These are phyloP conservation scores for Stigmatopora argus DNA, from an alignment of 2,113 vertebrate genomes.

Conservation along the genomic window DNA sequence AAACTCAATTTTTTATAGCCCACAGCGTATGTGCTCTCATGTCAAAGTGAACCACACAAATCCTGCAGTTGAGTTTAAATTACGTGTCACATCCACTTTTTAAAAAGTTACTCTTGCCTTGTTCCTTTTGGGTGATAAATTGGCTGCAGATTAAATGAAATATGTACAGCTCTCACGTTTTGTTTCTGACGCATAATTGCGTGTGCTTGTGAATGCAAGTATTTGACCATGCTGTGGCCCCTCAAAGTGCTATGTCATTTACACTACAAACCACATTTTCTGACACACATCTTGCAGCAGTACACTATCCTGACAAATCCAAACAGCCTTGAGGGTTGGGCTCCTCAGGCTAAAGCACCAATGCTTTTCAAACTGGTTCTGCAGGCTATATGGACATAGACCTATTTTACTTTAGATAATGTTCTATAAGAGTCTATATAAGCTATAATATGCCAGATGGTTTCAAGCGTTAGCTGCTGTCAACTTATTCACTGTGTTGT, in stretches of 20 bases:
- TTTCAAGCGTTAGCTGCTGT: background rate
- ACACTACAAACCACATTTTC: conserved; percentile 12
- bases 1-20: conserved; percentile 4
- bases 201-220: conserved; percentile 5
- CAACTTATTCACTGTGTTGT: background rate
- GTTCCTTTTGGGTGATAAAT: conserved; percentile 16
- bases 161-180: conserved; percentile 27
- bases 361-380: too few relatives aligned
- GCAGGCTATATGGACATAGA: background rate
- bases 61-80: conserved; percentile 11
- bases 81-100: conserved; percentile 25
- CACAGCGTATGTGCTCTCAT: background rate
- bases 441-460: background rate
- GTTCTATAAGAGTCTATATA: background rate
- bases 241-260: conserved; percentile 23
- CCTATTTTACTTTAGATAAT: background rate
- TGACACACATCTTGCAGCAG: conserved; percentile 3
- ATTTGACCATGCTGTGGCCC: conserved; percentile 29
- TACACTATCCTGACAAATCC: conserved; percentile 29
- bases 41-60: conserved; percentile 30
- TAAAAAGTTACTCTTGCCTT: background rate
- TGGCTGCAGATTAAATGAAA: conserved; percentile 45
- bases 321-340: conserved; percentile 29
- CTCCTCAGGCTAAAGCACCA: conserved; percentile 15
- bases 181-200: conserved; percentile 29